phyloP scores from a whole-genome alignment of 1,140 invertebrate genomes.

The Asobara japonica region DNA sequence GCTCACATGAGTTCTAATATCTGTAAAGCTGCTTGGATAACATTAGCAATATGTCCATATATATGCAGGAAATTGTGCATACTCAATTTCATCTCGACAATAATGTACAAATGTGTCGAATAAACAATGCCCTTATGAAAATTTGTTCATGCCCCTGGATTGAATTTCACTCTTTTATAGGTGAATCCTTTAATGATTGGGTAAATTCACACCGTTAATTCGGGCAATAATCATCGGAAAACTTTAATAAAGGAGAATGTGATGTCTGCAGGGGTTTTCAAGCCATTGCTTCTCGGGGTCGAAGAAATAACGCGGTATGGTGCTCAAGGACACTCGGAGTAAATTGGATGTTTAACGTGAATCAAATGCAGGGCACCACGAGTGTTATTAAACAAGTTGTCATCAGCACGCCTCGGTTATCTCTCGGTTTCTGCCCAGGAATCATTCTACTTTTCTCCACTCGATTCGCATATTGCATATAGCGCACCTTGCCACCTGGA shows the following conservation, averaged over 20 bases:
- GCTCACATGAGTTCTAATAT: no score
- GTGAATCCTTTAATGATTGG: no score
- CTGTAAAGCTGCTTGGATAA: no score
- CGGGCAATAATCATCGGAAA: no score
- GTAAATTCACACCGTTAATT: no score
- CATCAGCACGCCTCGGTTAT: slow-evolving; percentile 43
- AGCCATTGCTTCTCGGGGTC: not conserved
- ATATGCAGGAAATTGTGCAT: no score
- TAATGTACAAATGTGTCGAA: no score
- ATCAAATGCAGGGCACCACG: slow-evolving; percentile 32
- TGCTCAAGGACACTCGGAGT: slow-evolving; percentile 48
- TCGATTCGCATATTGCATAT: not conserved
- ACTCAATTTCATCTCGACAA: no score
- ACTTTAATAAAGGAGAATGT: not conserved
- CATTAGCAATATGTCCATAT: no score
- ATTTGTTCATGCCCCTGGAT: no score
- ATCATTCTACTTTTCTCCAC: not conserved
- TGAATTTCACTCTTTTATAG: no score
- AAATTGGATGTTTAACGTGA: slow-evolving; percentile 60
- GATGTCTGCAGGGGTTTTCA: not conserved
- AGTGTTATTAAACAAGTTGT: slow-evolving; percentile 56
- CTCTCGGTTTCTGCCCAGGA: not conserved
- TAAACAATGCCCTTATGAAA: no score
- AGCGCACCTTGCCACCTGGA: not conserved
- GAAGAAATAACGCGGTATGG: not conserved